These are phyloP conservation scores for Rhagoletis zephyria DNA, from an alignment of 1,140 invertebrate species.

Conservation along the genomic window DNA sequence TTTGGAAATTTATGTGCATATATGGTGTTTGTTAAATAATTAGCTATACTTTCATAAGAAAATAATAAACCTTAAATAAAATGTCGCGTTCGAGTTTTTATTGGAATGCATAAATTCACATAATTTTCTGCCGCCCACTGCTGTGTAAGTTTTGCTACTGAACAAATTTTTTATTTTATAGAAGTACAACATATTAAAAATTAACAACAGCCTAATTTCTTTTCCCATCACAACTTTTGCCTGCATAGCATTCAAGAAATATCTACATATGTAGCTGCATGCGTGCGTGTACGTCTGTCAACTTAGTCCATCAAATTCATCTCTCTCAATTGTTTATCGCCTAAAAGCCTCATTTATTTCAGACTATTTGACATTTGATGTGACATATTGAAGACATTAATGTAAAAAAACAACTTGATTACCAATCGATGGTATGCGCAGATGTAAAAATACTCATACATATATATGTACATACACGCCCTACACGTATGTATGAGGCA, in stretches of 20 bases:
- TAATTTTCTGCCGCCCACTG: no score
- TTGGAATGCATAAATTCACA: no score
- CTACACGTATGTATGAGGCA: not conserved
- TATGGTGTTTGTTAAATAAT: no score
- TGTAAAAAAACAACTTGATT: not conserved
- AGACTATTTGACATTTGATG: slow-evolving; percentile 39
- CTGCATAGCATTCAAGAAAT: not conserved
- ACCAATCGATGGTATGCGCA: slow-evolving; percentile 1
- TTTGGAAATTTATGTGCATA: no score
- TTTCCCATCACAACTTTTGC: not conserved
- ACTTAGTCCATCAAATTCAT: slow-evolving; percentile 20
- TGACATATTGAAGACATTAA: slow-evolving; percentile 30
- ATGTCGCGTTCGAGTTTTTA: no score
- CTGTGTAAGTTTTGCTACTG: no score
- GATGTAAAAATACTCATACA: not conserved
- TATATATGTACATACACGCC: not conserved
- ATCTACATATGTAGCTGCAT: no score
- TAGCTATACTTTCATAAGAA: no score
- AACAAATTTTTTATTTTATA: no score
- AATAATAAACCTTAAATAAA: no score
- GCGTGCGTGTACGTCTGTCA: not conserved
- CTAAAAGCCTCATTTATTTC: slow-evolving; percentile 48
- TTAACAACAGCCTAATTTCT: not conserved
- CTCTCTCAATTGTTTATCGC: slow-evolving; percentile 39
- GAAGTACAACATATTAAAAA: not conserved